phyloP scores from a whole-genome alignment of 2,888 invertebrate genomes.

The Nesidiocoris tenuis region DNA sequence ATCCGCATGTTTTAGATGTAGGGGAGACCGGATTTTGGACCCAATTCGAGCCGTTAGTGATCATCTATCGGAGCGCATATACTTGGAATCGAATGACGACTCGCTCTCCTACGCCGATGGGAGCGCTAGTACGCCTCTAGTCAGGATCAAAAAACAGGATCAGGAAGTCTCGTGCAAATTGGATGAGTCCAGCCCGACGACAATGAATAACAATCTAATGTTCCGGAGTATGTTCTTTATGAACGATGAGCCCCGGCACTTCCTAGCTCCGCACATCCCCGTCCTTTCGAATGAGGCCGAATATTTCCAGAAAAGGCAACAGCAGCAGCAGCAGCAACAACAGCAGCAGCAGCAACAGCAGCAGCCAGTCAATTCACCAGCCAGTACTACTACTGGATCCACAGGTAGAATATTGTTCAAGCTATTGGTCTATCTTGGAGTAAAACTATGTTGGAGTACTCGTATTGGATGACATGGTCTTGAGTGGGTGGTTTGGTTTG shows the following conservation, averaged over 20 bases:
- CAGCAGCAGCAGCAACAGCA: slow-evolving; percentile 20
- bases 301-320: slow-evolving; percentile 51
- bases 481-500: no score
- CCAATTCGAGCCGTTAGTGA: slow-evolving; percentile 51
- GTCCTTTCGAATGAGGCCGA: slow-evolving; percentile 50
- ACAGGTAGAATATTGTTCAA: no score
- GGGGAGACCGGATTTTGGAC: slow-evolving; percentile 49
- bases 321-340: slow-evolving; percentile 4
- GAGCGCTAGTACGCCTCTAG: slow-evolving; percentile 29
- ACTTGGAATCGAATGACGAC: slow-evolving; percentile 49
- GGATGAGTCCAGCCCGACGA: slow-evolving; percentile 20
- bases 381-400: neutral
- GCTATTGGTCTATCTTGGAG: no score
- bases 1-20: slow-evolving; percentile 48
- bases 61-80: slow-evolving; percentile 50
- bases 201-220: slow-evolving; percentile 52
- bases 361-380: neutral
- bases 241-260: slow-evolving; percentile 52
- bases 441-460: no score
- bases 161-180: slow-evolving; percentile 15
- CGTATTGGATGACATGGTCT: no score
- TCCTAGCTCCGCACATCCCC: slow-evolving; percentile 51
- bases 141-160: slow-evolving; percentile 31
- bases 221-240: slow-evolving; percentile 52
- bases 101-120: slow-evolving; percentile 43